Evolutionary conservation across 35 echinoderm and acorn worm species (phyloP), one percentile per base, ranked within the genome.

Genomic region (Ophioderma brevispina): DNA sequence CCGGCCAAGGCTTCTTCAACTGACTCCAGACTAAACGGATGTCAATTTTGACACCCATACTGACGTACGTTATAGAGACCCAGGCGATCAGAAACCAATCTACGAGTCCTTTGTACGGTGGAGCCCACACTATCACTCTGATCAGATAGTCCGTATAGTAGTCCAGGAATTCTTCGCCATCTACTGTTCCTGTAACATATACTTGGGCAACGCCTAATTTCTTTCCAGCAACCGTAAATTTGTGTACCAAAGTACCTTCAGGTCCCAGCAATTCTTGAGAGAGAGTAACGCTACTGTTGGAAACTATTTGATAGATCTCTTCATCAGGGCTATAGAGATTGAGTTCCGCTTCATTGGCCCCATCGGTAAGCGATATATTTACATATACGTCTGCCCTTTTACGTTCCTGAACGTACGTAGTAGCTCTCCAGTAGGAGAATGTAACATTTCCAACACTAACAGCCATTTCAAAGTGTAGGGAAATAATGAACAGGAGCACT

Each of bases 21-120:
- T 84, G 94, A 23, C 81, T 78, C 80, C 91, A 90, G 18, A 98
- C 83, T 17, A 87, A 55, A 15, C 38, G 52, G 11, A 86, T 23
- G 31, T 92, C 86, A 38, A 94, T 95, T 59, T 94, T 98, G 4
- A 85, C 87, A 30, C 96, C 96, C 96, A 94, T 98, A 17, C 90
- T 94, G 35, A 98, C 81, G 82, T 94, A 94, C 0, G 93, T 92
- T 28, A 98, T 31, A 3, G 91, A 36, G 50, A 98, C 50, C 96
- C 95, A 97, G 1, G 80, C 75, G 14, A 94, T 78, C 18, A 91
- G 31, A 34, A 70, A 25, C 59, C 59, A 70, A 30, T 70, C 59
- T 6, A 70, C 23, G 15, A 70, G 28, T 6, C 1, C 59, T 25
- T 70, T 70, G 28, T 70, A 70, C 15, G 59, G 59, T 2, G 59